These are phyloP conservation scores for Arrhopalites spinosus DNA, from an alignment of 2,888 invertebrate genomes.

Conservation along the genomic window DNA sequence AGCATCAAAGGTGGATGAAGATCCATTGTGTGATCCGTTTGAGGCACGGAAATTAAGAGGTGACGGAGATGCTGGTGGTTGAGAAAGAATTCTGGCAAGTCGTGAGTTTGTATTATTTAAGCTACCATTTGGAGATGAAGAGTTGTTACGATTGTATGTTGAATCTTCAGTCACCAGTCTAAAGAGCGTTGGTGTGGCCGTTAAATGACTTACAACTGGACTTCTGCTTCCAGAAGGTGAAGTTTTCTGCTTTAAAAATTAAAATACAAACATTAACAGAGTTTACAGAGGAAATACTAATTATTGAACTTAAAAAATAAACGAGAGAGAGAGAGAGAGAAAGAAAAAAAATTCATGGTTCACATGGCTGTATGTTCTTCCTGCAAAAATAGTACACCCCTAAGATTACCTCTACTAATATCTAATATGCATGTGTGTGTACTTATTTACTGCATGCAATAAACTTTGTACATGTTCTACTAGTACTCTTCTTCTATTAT, in stretches of 20 bases:
- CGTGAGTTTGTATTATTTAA: conserved; percentile 54
- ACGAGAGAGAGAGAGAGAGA: background rate
- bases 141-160: conserved; percentile 28
- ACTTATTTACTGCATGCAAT: too few species aligned
- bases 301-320: background rate
- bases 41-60: conserved; percentile 37
- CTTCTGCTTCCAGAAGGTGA: conserved; percentile 53
- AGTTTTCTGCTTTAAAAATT: conserved; percentile 46
- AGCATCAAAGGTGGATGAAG: conserved; percentile 22
- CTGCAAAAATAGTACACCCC: too few species aligned
- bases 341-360: background rate
- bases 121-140: conserved; percentile 24
- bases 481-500: too few species aligned
- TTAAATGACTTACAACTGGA: conserved; percentile 49
- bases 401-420: too few species aligned
- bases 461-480: too few species aligned
- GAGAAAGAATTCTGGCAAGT: conserved; percentile 62
- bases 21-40: conserved; percentile 31
- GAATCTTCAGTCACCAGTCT: conserved; percentile 27
- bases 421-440: too few species aligned
- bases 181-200: conserved; percentile 39
- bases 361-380: background rate
- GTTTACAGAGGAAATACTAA: background rate
- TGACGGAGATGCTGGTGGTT: conserved; percentile 58
- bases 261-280: conserved; percentile 3